Base-by-base conservation (phyloP, 2,113 vertebrate species). In the Cavia aperea region DNA sequence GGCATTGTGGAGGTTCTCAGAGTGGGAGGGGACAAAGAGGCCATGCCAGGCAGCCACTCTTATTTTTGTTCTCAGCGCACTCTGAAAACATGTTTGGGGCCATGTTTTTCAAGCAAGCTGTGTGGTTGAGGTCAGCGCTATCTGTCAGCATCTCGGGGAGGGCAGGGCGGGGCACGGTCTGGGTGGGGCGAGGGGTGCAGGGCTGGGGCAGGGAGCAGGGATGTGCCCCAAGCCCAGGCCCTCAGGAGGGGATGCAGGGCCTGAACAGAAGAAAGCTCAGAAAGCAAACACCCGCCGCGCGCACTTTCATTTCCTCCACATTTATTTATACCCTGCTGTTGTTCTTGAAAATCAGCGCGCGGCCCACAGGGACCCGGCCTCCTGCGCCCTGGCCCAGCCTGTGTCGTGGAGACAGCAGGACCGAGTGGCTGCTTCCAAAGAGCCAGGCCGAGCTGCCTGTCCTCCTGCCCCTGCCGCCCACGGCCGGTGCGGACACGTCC, bases 311-410 rank as follows among this genome's bases (percentile, higher is more conserved):
- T 97, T 97, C 96, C 89, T 92, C 36, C 51, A 70, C 78, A 51
- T 95, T 96, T 97, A 95, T 96, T 97, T 96, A 96, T 94, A 95
- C 19, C 90, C 58, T 1, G 19, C 33, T 90, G 93, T 90, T 94
- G 79, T 96, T 96, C 96, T 96, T 97, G 95, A 96, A 97, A 96
- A 95, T 91, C 92, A 96, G 89, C 93, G 89, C 18, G n/a, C 2
- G 14, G 73, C 73, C 91, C 81, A 82, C 51, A 75, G 3, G 72
- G 70, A 70, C 11, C 72, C 72, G 12, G 12, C 72, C 72, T 43
- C 72, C 72, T 24, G 39, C 12, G 24, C 72, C 39, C 39, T 14
- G 72, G 43, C 23, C 13, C 39, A 14, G 21, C 21, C 16, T 6
- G 72, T 9, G 26, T 43, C 43, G 4, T 7, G 73, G 43, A 18